Evolutionary conservation across 2,797 vertebrate species (phyloP).

Genomic region (Smutsia gigantea): DNA sequence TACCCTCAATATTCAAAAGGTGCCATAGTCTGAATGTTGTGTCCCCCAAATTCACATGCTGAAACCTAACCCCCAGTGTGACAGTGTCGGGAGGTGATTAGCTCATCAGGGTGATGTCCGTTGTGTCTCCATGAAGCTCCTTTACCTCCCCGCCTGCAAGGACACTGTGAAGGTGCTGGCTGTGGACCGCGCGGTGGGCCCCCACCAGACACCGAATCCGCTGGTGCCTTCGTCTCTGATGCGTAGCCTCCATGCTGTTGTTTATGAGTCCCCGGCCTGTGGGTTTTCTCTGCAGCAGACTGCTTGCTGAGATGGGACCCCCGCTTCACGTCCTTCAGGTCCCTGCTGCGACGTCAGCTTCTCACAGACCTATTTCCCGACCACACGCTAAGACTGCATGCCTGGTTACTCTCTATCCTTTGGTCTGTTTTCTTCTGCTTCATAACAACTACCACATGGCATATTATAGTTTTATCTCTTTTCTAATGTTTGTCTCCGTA

Average conservation of each 20-base stretch:
- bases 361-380: not conserved
- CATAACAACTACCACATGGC: too few relatives aligned
- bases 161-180: not conserved
- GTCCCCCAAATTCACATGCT: not conserved
- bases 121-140: too few relatives aligned
- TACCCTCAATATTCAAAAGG: not conserved
- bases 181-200: too few relatives aligned
- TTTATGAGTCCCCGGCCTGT: not conserved
- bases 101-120: too few relatives aligned
- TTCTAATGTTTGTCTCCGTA: not conserved
- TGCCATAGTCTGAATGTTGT: not conserved
- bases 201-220: not conserved
- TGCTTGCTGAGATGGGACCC: not conserved
- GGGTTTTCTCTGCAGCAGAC: not conserved
- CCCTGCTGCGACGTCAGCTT: not conserved
- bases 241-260: not conserved
- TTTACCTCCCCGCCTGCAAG: too few relatives aligned
- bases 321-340: not conserved
- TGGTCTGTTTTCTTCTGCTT: not conserved
- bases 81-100: too few relatives aligned
- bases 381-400: accelerated
- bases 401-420: not conserved
- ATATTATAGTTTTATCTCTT: not conserved
- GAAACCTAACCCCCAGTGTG: not conserved
- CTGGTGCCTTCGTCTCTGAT: not conserved